Evolutionary conservation across 2,113 vertebrate species (phyloP).

Genomic region (Passer montanus): DNA sequence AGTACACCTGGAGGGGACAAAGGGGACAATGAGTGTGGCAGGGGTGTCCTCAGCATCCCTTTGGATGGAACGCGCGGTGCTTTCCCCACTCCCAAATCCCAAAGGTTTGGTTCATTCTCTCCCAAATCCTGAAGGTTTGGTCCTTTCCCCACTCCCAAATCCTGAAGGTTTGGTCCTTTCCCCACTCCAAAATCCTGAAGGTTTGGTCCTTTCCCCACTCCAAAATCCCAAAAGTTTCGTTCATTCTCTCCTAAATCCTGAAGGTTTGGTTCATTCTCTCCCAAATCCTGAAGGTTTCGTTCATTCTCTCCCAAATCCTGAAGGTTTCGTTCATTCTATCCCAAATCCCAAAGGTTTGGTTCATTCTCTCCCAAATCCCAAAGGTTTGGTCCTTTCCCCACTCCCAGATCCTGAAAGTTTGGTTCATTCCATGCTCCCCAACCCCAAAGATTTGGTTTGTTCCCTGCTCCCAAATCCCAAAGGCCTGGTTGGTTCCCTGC

Average conservation of each 20-base stretch:
- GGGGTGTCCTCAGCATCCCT: rapidly evolving
- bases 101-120: neutral
- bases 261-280: too few relatives aligned
- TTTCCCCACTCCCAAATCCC: neutral
- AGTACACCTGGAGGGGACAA: slow-evolving; percentile 82
- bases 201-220: neutral
- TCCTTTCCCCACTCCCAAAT: too few relatives aligned
- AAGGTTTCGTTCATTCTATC: too few relatives aligned
- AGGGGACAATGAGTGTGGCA: rapidly evolving
- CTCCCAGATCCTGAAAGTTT: neutral
- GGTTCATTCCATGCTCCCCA: too few relatives aligned
- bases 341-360: too few relatives aligned
- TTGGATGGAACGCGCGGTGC: rapidly evolving
- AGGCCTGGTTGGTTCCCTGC: neutral
- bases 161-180: too few relatives aligned
- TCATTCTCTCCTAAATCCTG: too few relatives aligned
- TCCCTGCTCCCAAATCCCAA: neutral
- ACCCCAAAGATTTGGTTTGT: too few relatives aligned
- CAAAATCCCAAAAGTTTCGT: too few relatives aligned
- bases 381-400: too few relatives aligned
- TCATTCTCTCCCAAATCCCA: too few relatives aligned
- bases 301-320: too few relatives aligned
- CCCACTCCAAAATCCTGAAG: neutral
- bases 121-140: neutral
- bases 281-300: neutral